These are phyloP conservation scores for Falco naumanni DNA, from an alignment of 2,797 vertebrate genomes.

Conservation along the genomic window DNA sequence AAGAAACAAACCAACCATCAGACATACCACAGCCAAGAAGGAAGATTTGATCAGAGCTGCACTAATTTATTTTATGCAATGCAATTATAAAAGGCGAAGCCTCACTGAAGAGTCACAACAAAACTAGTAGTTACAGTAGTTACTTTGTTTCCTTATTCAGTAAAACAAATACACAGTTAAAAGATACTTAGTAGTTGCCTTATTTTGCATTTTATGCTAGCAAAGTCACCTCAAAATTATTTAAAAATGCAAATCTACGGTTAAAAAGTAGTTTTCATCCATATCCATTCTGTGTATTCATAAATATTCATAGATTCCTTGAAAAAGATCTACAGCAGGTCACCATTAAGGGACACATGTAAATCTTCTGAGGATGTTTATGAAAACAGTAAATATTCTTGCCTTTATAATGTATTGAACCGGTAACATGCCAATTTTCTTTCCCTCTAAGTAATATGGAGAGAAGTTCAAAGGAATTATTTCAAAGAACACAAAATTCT, in stretches of 20 bases:
- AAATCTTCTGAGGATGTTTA: slow-evolving; percentile 16
- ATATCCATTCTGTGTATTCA: neutral
- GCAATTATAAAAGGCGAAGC: neutral
- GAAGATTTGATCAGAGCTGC: slow-evolving; percentile 7
- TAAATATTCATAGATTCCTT: neutral
- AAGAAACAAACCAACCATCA: neutral
- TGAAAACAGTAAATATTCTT: slow-evolving; percentile 21
- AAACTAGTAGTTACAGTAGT: neutral
- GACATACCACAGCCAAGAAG: neutral
- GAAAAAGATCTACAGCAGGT: neutral
- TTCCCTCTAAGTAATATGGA: neutral
- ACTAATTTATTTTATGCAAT: neutral
- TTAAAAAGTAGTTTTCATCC: neutral
- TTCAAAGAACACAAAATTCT: slow-evolving; percentile 6
- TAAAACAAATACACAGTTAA: neutral
- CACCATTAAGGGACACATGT: neutral
- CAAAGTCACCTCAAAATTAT: neutral
- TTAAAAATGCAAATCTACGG: neutral
- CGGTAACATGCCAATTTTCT: neutral
- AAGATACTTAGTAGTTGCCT: neutral
- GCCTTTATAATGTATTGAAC: neutral
- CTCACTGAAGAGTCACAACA: neutral
- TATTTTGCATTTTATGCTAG: neutral
- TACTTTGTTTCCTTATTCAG: neutral
- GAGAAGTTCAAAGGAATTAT: slow-evolving; percentile 5